Evolutionary conservation across 1,140 invertebrate genomes (phyloP).

Genomic region (Scylla paramamosain): DNA sequence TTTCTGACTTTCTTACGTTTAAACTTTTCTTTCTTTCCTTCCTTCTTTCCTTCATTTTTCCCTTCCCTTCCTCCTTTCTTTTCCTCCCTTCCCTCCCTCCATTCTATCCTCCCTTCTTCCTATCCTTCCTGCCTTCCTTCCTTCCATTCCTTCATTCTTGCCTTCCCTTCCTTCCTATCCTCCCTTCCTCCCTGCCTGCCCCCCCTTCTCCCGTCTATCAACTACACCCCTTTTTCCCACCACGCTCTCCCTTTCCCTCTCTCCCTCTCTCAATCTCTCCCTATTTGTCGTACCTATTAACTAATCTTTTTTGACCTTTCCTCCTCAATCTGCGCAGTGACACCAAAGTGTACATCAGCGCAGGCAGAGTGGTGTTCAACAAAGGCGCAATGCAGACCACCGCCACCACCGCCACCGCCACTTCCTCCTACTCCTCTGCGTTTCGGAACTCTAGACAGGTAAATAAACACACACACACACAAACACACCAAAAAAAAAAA

Average conservation of each 20-base stretch:
- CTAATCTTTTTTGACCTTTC: background rate
- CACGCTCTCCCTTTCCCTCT: background rate
- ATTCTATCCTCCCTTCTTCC: background rate
- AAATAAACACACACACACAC: too few relatives aligned
- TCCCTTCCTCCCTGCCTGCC: background rate
- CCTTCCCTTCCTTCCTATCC: background rate
- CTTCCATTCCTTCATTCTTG: background rate
- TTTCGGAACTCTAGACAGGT: background rate
- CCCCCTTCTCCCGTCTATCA: background rate
- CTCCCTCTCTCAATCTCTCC: background rate
- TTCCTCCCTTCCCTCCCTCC: background rate
- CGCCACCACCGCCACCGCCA: background rate
- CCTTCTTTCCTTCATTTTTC: background rate
- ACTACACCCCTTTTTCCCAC: background rate
- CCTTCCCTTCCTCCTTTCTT: background rate
- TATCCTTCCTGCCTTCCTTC: too few relatives aligned
- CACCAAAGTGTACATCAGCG: slow-evolving; percentile 42
- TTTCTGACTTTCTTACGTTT: background rate
- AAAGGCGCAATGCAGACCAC: background rate
- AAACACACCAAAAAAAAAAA: too few relatives aligned
- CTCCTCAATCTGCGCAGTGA: background rate
- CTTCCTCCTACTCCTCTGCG: background rate
- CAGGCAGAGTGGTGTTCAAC: slow-evolving; percentile 7
- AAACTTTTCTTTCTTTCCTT: background rate
- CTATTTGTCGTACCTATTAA: too few relatives aligned